phyloP scores from a whole-genome alignment of 1,140 invertebrate genomes.

The Ericerus pela region DNA sequence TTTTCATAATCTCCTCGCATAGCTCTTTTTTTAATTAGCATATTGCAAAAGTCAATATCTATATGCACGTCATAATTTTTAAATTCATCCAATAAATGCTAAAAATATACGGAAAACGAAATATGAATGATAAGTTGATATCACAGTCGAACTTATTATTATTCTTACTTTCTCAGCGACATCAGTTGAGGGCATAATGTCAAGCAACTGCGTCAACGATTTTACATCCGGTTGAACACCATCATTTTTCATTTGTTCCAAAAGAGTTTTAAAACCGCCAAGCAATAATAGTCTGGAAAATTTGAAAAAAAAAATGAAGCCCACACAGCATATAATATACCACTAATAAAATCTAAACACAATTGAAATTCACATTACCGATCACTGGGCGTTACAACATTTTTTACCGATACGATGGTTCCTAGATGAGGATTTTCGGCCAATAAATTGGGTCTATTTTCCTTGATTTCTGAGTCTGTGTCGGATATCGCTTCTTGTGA shows the following conservation, averaged over 20 bases:
- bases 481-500: not conserved
- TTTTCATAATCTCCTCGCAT: conserved; percentile 44
- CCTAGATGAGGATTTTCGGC: conserved; percentile 38
- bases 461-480: not conserved
- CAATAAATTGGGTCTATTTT: conserved; percentile 36
- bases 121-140: not conserved
- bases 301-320: conserved; percentile 1
- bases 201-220: conserved; percentile 59
- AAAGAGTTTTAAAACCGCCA: conserved; percentile 58
- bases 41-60: conserved; percentile 73
- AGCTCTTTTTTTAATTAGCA: conserved; percentile 64
- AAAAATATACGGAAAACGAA: conserved; percentile 12
- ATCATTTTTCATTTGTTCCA: conserved; percentile 51
- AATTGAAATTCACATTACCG: conserved; percentile 21
- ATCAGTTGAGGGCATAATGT: conserved; percentile 46
- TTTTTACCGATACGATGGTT: conserved; percentile 37
- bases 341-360: not conserved
- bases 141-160: not conserved
- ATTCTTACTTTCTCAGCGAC: conserved; percentile 43
- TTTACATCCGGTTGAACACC: conserved; percentile 56
- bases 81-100: conserved; percentile 42
- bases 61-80: conserved; percentile 39
- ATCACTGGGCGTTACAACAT: conserved; percentile 42
- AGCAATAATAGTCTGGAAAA: conserved; percentile 49
- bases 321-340: not conserved